Base-by-base conservation (phyloP, 2,888 invertebrate genomes). In the Antheraea yamamai region DNA sequence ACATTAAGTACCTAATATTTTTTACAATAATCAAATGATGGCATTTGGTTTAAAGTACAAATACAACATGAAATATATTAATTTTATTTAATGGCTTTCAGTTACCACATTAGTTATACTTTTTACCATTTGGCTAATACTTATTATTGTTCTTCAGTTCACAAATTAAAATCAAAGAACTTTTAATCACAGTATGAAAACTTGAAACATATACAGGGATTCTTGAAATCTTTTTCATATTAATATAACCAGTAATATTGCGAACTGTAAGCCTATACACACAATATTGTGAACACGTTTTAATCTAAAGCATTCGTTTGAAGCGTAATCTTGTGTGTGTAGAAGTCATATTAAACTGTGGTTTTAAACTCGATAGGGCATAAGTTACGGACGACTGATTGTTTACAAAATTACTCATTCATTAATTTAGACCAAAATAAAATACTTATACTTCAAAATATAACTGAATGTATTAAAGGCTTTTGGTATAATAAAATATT, bases 261-360 rank as follows among this genome's bases (percentile, higher is more conserved):
- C 12, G 47, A 47, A 47, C 47, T 70, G 14, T 70, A 39, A 10
- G 3, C 39, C 7, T n/a, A 39, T 70, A 70, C 39, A 39, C 39
- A 70, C 14, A 4, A 66, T 20, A 39, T 70, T 39, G 39, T 70
- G 39, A 39, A 70, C 39, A 30, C 64, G 12, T 70, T 20, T 70
- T 70, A 70, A 39, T 70, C 30, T 70, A 70, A 70, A 39, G 39
- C 70, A 70, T 70, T 70, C 70, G 39, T 39, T 39, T 35, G 70
- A 70, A 70, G 12, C 70, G 70, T 70, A 39, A 70, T 70, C 18
- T n/a, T 70, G 70, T 39, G 12, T 70, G 39, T 39, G 39, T 70
- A 70, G 70, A 70, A 70, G 39, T 70, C 18, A 35, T 70, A 70
- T 70, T 70, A 70, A 70, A 70, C 10, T 70, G 70, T 70, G 39